These are phyloP conservation scores for Phasianus colchicus DNA, from an alignment of 2,113 vertebrate species.

Conservation along the genomic window DNA sequence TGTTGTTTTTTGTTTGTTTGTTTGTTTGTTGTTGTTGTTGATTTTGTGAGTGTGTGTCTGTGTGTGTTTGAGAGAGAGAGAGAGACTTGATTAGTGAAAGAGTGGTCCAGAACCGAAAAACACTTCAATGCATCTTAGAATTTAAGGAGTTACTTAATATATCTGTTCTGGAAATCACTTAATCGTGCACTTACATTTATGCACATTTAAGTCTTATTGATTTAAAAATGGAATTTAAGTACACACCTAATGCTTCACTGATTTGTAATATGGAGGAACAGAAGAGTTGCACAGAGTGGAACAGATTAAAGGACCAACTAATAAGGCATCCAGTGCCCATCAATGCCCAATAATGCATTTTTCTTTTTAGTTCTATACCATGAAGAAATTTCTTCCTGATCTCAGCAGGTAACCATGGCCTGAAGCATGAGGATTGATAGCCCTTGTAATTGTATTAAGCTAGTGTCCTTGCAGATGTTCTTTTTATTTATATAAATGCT, in stretches of 20 bases:
- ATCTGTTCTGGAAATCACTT: constrained; percentile 27
- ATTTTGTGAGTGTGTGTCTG: background rate
- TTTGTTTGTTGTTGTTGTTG: background rate
- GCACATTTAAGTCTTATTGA: constrained; percentile 32
- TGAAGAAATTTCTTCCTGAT: constrained; percentile 54
- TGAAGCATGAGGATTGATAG: constrained; percentile 48
- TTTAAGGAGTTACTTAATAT: constrained; percentile 11
- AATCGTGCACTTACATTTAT: background rate
- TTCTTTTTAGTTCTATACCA: constrained; percentile 22
- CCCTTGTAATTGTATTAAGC: constrained; percentile 56
- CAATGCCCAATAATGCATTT: constrained; percentile 43
- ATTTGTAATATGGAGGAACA: constrained; percentile 1
- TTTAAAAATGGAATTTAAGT: constrained; percentile 41
- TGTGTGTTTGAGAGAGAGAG: too few relatives aligned
- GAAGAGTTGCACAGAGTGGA: constrained; percentile 14
- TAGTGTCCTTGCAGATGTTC: constrained; percentile 59
- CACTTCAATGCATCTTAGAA: background rate
- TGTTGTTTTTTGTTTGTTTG: too few relatives aligned
- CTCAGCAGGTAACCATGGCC: constrained; percentile 50
- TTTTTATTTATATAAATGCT: constrained; percentile 63
- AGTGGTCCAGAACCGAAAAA: background rate
- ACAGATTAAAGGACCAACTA: constrained; percentile 35
- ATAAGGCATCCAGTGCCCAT: constrained; percentile 28
- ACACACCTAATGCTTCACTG: constrained; percentile 19
- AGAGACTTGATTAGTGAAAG: background rate